Conservation (phyloP, 2,888 invertebrate species). For the Pyrocoelia pectoralis region DNA sequence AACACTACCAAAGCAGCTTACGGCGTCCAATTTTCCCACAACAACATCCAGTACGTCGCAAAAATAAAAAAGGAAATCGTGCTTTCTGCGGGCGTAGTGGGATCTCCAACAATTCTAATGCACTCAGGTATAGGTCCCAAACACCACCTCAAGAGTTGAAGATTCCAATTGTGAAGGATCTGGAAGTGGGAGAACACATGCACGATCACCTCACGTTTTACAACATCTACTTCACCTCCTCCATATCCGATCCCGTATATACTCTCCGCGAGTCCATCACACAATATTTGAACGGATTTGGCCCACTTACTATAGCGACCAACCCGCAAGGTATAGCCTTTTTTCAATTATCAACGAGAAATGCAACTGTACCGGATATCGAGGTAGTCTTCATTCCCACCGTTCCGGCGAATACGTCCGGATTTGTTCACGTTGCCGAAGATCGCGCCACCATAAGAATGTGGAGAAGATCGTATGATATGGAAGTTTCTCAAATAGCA, state of each 20-base stretch:
- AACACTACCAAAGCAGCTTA: constrained; percentile 67
- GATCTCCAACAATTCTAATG: constrained; percentile 81
- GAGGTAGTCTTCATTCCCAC: constrained; percentile 37
- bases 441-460: neutral
- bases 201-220: constrained; percentile 69
- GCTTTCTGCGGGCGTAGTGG: constrained; percentile 77
- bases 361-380: constrained; percentile 17
- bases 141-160: constrained; percentile 65
- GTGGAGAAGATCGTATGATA: neutral
- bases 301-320: constrained; percentile 31
- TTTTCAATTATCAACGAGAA: neutral
- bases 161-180: constrained; percentile 65
- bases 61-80: constrained; percentile 76
- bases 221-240: constrained; percentile 66
- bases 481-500: constrained; percentile 25
- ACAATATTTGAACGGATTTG: constrained; percentile 40
- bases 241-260: constrained; percentile 55
- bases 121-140: constrained; percentile 79
- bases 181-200: constrained; percentile 72
- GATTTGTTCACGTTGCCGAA: neutral
- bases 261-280: constrained; percentile 63
- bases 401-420: neutral
- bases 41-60: constrained; percentile 62
- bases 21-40: constrained; percentile 68
- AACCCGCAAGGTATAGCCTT: neutral